Evolutionary conservation across 2,888 invertebrate species (phyloP).

Genomic region (Lasiommata megera): DNA sequence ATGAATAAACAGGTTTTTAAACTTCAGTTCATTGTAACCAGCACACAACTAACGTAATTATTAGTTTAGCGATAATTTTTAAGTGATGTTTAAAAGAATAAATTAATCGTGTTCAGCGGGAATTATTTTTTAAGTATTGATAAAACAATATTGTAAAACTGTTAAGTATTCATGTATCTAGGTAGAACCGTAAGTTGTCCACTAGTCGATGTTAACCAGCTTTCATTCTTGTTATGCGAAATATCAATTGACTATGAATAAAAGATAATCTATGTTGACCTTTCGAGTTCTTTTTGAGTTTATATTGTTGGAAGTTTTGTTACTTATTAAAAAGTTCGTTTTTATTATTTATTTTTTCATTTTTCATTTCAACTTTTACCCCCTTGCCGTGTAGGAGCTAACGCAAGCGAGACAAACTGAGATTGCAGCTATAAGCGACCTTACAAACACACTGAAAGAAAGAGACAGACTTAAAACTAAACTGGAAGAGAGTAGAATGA

Average conservation of each 20-base stretch:
- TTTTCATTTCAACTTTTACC: conserved; percentile 62
- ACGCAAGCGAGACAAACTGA: conserved; percentile 65
- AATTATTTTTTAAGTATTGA: conserved; percentile 75
- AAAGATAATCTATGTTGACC: conserved; percentile 61
- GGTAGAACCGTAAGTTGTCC: conserved; percentile 75
- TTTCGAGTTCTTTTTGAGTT: conserved; percentile 65
- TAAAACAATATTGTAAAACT: conserved; percentile 73
- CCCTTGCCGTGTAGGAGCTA: conserved; percentile 62
- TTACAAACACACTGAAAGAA: conserved; percentile 56
- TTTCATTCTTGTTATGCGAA: conserved; percentile 72
- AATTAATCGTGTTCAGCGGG: conserved; percentile 77
- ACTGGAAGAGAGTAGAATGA: conserved; percentile 69
- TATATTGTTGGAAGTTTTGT: conserved; percentile 67
- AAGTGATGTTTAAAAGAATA: conserved; percentile 70
- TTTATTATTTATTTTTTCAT: conserved; percentile 50
- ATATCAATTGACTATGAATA: conserved; percentile 58
- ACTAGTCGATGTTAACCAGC: conserved; percentile 75
- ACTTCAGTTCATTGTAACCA: conserved; percentile 59
- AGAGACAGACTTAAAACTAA: conserved; percentile 60
- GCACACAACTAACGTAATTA: conserved; percentile 73
- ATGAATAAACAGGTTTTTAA: conserved; percentile 42
- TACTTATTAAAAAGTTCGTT: conserved; percentile 54
- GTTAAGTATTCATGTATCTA: conserved; percentile 77
- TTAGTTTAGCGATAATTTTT: conserved; percentile 73
- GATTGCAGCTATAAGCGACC: conserved; percentile 60